Evolutionary conservation across 2,113 vertebrate genomes (phyloP), one percentile per base, ranked within the genome.

Genomic region (Papio anubis): DNA sequence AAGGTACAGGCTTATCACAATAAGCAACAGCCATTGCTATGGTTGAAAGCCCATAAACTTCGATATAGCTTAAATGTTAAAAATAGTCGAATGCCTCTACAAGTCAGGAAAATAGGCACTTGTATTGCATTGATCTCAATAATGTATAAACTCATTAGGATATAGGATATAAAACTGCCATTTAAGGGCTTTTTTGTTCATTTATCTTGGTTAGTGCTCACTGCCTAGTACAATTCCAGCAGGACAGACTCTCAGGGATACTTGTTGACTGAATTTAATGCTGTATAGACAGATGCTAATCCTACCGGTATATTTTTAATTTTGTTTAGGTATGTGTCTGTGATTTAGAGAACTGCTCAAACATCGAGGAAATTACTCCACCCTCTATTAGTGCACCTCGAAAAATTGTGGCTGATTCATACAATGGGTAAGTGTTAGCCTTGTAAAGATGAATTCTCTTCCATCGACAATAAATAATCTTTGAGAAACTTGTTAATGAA

Each of bases 331-430:
- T 99, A 30, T 93, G 78, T 27, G 86, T 81, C 84, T 99, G 99
- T 96, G 97, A 96, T 86, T 97, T 99, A 94, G 94, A 98, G n/a
- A 98, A 98, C 95, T 99, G 99, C 87, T 98, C 80, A 0, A 93
- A 90, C 94, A 73, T 97, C 93, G 96, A 98, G 87, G 98, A 98
- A 82, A 61, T 99, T 72, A 98, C 98, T 93, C 98, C 98, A 55
- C 75, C 95, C 52, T 89, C 98, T 17, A 4, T 98, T 94, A 95
- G 27, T 0, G 83, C 98, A n/a, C 98, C 98, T 94, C 97, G 84
- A 83, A 99, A 99, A 97, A 91, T 99, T 93, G 93, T 98, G 95
- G 98, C 95, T 94, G 99, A 99, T 98, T 98, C 99, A 2, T 99
- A 99, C 85, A 99, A 99, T 76, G 99, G 99, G 99, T 99, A 96